Evolutionary conservation across 1,140 invertebrate species (phyloP).

Genomic region (Rhopalosiphum padi): DNA sequence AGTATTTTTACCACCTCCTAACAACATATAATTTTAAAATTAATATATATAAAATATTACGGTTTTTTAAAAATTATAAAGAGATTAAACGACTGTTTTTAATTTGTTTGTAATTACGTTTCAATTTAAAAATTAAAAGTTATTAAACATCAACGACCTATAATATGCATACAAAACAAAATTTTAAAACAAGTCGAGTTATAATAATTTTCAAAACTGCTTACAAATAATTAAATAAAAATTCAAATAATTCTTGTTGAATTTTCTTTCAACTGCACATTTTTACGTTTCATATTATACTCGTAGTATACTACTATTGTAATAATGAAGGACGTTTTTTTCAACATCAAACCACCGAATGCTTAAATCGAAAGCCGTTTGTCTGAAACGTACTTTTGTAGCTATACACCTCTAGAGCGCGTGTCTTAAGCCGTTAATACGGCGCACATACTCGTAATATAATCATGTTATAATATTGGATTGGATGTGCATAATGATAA

Average conservation of each 20-base stretch:
- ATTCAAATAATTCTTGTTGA: no score
- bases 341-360: neutral
- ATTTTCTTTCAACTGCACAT: no score
- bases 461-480: neutral
- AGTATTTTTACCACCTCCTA: no score
- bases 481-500: neutral
- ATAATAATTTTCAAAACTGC: no score
- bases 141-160: neutral
- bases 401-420: neutral
- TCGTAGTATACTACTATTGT: no score
- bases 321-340: neutral
- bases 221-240: no score
- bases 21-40: no score
- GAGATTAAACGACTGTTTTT: neutral
- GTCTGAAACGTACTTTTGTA: neutral
- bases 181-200: no score
- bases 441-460: neutral
- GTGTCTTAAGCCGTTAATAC: neutral
- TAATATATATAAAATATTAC: no score
- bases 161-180: neutral
- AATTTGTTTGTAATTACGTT: no score
- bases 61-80: no score
- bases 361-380: neutral
- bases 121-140: neutral
- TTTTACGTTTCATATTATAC: no score